phyloP scores from a whole-genome alignment of 2,797 vertebrate species.

The Melanotaenia maccullochi region DNA sequence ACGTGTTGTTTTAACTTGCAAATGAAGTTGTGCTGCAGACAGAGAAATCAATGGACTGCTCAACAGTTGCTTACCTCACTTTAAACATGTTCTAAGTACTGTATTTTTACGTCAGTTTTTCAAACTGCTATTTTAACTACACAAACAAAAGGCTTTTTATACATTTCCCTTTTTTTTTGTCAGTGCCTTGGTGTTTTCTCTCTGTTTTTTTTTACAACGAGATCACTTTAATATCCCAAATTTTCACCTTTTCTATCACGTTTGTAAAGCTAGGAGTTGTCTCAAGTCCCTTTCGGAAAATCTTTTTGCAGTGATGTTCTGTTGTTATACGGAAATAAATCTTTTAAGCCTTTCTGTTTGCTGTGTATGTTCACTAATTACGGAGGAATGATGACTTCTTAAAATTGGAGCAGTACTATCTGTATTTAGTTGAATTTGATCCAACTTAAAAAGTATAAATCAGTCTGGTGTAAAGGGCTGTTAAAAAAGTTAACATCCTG shows the following conservation, averaged over 20 bases:
- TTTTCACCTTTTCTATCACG: conserved; percentile 78
- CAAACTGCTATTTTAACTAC: conserved; percentile 45
- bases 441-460: no score
- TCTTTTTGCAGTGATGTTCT: conserved; percentile 78
- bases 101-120: conserved; percentile 74
- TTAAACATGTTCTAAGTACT: conserved; percentile 78
- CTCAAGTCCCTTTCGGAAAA: conserved; percentile 51
- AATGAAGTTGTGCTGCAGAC: conserved; percentile 40
- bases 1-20: conserved; percentile 12
- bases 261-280: conserved; percentile 71
- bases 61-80: conserved; percentile 76
- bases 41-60: conserved; percentile 52
- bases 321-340: conserved; percentile 79
- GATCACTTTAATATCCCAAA: conserved; percentile 77
- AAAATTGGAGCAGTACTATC: neutral
- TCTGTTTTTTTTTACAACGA: conserved; percentile 56
- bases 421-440: no score
- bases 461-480: neutral
- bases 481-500: neutral
- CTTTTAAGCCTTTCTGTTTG: conserved; percentile 60
- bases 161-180: conserved; percentile 67
- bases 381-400: neutral
- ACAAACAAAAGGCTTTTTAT: conserved; percentile 65
- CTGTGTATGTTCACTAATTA: neutral
- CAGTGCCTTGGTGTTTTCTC: conserved; percentile 82